phyloP scores from a whole-genome alignment of 2,113 vertebrate species.

The Microtus pennsylvanicus region DNA sequence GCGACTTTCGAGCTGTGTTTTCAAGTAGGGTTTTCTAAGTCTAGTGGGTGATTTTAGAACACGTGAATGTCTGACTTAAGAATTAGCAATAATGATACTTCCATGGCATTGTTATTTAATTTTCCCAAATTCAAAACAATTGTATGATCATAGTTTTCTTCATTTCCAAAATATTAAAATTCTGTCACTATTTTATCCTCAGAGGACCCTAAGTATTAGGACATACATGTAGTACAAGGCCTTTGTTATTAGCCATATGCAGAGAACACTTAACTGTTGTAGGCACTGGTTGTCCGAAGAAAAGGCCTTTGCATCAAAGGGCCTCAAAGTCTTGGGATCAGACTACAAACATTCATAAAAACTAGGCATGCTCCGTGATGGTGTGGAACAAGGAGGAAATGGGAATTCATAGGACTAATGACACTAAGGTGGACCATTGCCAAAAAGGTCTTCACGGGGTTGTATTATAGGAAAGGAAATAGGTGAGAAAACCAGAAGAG shows the following conservation, averaged over 20 bases:
- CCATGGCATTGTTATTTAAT: background rate
- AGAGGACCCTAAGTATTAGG: background rate
- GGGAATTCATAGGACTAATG: too few relatives aligned
- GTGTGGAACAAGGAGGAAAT: too few relatives aligned
- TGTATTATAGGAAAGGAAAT: background rate
- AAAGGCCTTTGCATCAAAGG: background rate
- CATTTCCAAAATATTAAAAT: conserved; percentile 6
- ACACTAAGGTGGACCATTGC: background rate
- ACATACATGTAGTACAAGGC: background rate
- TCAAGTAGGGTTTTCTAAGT: background rate
- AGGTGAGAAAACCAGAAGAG: background rate
- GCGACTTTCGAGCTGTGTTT: background rate
- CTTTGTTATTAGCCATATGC: background rate
- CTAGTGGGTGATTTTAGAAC: background rate
- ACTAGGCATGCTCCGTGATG: too few relatives aligned
- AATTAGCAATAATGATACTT: background rate
- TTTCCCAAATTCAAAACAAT: background rate
- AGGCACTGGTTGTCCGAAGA: background rate
- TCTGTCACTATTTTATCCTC: background rate
- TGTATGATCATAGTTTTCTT: background rate
- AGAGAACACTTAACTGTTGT: background rate
- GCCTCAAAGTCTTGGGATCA: background rate
- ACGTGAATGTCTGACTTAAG: background rate
- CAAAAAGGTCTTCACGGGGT: background rate
- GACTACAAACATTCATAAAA: background rate